These are phyloP conservation scores for Virgularia gustaviana DNA, from an alignment of 92 coral and sea anemone species.

Conservation along the genomic window DNA sequence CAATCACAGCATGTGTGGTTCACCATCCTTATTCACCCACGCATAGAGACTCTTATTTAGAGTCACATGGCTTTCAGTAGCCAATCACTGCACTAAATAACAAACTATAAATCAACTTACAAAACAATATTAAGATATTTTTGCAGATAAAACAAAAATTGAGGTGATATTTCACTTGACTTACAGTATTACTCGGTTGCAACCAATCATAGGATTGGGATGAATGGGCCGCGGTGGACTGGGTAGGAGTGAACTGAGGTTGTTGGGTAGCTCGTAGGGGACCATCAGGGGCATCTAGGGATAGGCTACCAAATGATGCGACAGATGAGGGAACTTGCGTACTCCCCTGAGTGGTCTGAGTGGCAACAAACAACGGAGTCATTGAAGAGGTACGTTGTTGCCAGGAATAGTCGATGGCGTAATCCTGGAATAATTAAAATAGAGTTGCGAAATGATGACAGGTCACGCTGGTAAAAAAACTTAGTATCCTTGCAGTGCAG, in stretches of 20 bases:
- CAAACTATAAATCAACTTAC: no score
- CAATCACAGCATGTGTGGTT: no score
- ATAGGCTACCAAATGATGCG: conserved; percentile 60
- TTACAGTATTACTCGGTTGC: conserved; percentile 81
- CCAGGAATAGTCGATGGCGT: conserved; percentile 87
- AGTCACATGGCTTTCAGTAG: neutral
- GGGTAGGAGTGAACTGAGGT: conserved; percentile 82
- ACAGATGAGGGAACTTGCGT: conserved; percentile 71
- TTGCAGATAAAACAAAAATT: conserved; percentile 1
- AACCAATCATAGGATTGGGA: conserved; percentile 88
- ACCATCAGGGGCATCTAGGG: conserved; percentile 67
- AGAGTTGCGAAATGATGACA: neutral
- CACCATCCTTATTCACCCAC: no score
- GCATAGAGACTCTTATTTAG: no score
- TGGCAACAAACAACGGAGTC: conserved; percentile 96
- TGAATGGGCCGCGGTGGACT: conserved; percentile 48
- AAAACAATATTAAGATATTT: no score
- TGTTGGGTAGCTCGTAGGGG: conserved; percentile 81
- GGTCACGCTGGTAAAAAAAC: neutral
- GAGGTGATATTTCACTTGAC: neutral
- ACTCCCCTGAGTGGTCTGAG: conserved; percentile 65
- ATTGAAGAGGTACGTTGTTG: conserved; percentile 84
- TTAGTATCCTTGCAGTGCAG: no score
- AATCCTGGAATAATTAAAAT: conserved; percentile 65
- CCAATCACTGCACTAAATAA: neutral